Percentiles rank a stretch among this genome's conserved stretches.
These are phyloP conservation scores for Troglohyphantes excavatus DNA, from an alignment of 2,888 invertebrate genomes.

Conservation along the genomic window DNA sequence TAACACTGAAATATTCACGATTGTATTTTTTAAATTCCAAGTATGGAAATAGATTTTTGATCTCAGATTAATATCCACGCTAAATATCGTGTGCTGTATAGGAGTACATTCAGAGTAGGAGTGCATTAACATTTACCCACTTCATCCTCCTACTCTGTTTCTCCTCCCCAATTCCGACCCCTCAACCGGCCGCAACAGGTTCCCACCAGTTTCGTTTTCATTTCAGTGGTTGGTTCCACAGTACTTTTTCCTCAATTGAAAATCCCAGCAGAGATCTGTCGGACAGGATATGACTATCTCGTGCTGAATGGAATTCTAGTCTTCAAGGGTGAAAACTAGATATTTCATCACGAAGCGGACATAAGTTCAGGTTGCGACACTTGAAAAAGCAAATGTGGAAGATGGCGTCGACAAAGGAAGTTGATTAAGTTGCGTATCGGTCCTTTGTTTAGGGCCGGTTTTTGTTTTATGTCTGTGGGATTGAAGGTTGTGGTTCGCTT, in stretches of 20 bases:
- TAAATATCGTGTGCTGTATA: too few species aligned
- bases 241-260: not conserved
- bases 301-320: not conserved
- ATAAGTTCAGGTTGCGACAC: not conserved
- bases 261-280: not conserved
- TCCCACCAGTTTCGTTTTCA: constrained; percentile 45
- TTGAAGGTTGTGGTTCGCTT: too few species aligned
- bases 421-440: not conserved
- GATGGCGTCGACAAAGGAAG: not conserved
- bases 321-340: not conserved
- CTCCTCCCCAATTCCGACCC: not conserved
- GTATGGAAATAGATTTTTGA: too few species aligned
- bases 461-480: too few species aligned
- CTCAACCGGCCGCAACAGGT: constrained; percentile 18
- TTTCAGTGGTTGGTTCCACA: too few species aligned
- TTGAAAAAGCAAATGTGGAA: not conserved
- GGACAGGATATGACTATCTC: constrained; percentile 17
- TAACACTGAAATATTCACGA: too few species aligned
- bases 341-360: constrained; percentile 16
- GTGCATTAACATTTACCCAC: not conserved
- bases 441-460: not conserved
- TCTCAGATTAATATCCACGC: too few species aligned
- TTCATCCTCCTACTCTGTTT: too few species aligned
- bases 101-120: too few species aligned
- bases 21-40: too few species aligned